phyloP scores from a whole-genome alignment of 2,113 vertebrate genomes.

The Bambusicola thoracicus region DNA sequence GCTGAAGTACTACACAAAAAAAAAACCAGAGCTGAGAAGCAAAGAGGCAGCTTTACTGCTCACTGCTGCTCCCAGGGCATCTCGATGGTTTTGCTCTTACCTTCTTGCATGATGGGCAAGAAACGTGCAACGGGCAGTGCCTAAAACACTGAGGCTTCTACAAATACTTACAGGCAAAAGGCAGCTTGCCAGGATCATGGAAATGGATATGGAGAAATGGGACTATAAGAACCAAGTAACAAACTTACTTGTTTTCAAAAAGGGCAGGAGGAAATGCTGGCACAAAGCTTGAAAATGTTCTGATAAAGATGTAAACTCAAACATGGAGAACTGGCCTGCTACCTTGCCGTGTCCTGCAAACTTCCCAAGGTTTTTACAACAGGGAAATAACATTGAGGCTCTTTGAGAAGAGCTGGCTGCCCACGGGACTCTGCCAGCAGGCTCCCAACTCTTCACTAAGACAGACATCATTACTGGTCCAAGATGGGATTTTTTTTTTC shows the following conservation, averaged over 20 bases:
- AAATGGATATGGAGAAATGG: background rate
- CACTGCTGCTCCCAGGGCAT: background rate
- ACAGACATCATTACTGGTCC: background rate
- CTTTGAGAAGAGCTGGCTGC: background rate
- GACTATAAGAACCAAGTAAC: background rate
- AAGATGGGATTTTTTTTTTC: background rate
- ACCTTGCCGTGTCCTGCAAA: background rate
- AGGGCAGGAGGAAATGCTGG: rapidly evolving
- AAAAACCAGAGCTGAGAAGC: background rate
- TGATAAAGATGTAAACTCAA: background rate
- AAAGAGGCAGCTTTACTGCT: background rate
- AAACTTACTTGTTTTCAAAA: conserved; percentile 6
- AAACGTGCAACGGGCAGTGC: background rate
- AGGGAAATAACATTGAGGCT: background rate
- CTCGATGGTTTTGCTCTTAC: background rate
- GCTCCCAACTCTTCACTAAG: background rate
- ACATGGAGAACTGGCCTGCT: background rate
- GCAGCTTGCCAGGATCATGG: background rate
- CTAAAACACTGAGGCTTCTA: background rate
- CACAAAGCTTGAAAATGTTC: background rate
- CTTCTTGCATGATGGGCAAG: background rate
- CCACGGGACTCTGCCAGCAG: background rate
- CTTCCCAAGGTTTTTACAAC: background rate
- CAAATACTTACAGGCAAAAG: background rate
- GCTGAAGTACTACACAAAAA: background rate